Evolutionary conservation across 2,113 vertebrate species (phyloP), one percentile per base, ranked within the genome.

Genomic region (Macroglossus sobrinus): DNA sequence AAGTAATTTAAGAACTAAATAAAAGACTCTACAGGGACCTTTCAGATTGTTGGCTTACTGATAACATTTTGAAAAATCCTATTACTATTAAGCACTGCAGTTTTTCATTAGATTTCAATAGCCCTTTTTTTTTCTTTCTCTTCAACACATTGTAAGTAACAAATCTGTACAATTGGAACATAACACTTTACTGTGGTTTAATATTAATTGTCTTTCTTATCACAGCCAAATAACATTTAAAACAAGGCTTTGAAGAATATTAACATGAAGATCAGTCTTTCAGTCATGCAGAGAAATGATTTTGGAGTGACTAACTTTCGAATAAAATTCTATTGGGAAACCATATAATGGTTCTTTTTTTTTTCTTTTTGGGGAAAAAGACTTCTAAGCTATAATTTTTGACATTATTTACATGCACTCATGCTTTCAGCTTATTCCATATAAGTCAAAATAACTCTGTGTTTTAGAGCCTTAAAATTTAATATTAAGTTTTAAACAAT

Each of bases 21-120:
- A 96, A 86, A 96, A 91, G n/a, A 81, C 88, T 95, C 88, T 91
- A 55, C 38, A 79, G 91, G 88, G 91, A 97, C 30, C 50, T 89
- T 94, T 93, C 76, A 94, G 81, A 63, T 94, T 96, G 71, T 78
- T 72, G 76, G 47, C 72, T 96, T 93, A 89, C 93, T 74, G 82
- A 96, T 74, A 97, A 86, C 75, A 85, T 96, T 97, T 96, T 96
- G 94, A 94, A 96, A 95, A 95, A 85, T 64, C 50, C 93, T 84
- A 84, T 95, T 93, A 57, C 79, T 96, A 93, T 97, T 96, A 96
- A 94, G 55, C 22, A 78, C 28, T 93, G 84, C 13, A 96, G 47
- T 72, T 97, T 96, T 96, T 96, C 91, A 97, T 95, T 94, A 95
- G 61, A 89, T 93, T 97, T 97, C 92, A 91, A 91, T 89, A 93